Evolutionary conservation across 2,888 invertebrate genomes (phyloP), one percentile per base, ranked within the genome.

Genomic region (Apomyelois bistriatella): DNA sequence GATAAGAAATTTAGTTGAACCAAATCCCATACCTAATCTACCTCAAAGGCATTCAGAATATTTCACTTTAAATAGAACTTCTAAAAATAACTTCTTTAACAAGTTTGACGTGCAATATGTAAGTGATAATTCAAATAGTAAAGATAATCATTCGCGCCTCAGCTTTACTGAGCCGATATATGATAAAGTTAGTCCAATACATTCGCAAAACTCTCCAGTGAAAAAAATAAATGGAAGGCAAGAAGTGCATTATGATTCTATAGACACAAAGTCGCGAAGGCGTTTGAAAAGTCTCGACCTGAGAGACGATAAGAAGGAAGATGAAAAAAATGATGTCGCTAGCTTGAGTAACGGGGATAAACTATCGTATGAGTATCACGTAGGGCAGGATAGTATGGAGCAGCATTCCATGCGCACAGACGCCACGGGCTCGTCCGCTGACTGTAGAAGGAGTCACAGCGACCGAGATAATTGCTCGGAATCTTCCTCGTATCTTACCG

Each of bases 391-490:
- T 76, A 79, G 75, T 62, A 67, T 67, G 54, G 89, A 90, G 66
- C 85, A 82, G 70, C 87, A 90, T 86, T 90, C 89, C 82, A 64
- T 81, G 53, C 85, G 85, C 57, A 83, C 82, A 55, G 85, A 88
- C 68, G 78, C 81, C 71, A 82, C 85, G 64, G 80, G 84, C 65
- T 85, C 84, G 59, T 82, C 81, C 40, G 73, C 80, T 60, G 86
- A 85, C 77, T 87, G 72, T 67, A 85, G 89, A 81, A 84, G 87
- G 76, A 85, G 84, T 62, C 84, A 85, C 61, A 85, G 82, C 67
- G 89, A 89, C 75, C 81, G 88, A 67, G 90, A 90, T 84, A 89
- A 90, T 80, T 89, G 89, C 72, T 90, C 90, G 53, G 90, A 90
- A 76, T 83, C 90, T 42, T 90, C 90, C 53, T 89, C 89, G 62